Evolutionary conservation across 2,888 invertebrate genomes (phyloP), one percentile per base, ranked within the genome.

Genomic region (Sinohyriopsis cumingii): DNA sequence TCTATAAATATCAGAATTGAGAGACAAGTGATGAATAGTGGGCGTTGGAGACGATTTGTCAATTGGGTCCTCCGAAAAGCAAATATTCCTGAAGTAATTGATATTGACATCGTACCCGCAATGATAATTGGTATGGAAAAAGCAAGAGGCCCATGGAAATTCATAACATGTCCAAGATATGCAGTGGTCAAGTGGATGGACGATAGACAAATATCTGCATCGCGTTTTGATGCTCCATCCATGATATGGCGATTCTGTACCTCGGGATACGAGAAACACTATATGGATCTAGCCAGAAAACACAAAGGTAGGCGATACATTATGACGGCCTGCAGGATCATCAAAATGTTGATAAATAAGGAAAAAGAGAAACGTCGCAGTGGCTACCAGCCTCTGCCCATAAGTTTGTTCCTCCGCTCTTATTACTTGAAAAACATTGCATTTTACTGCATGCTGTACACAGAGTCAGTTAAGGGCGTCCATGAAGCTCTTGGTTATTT

Each of bases 181-280:
- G 79, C 75, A 7, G 77, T 81, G 22, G 74, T 77, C 65, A 81
- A 79, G 65, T 81, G 77, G 79, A 45, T 70, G 6, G 71, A 78
- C 55, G 68, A 68, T 57, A 45, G 59, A 7, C 71, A 68, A 12
- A n/a, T 45, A 0, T 55, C 45, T 19, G 55, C 62, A 3, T 54
- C 63, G 5, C 45, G 57, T 19, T 69, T 72, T 28, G 59, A 55
- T 7, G 65, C 78, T 15, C 60, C 69, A 1, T 69, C 75, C 15
- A 28, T 74, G 1, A 57, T 81, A 18, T 81, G 81, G 81, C 72
- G 74, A 20, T 68, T 77, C 20, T 72, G 73, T 55, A 73, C 78
- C 3, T 76, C 74, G 20, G 77, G 75, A 24, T 80, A 77, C 65
- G 81, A 81, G 55, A 78, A 73, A 65, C 75, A 77, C 56, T 79